phyloP scores from a whole-genome alignment of 2,113 vertebrate species.

The Tachycineta bicolor region DNA sequence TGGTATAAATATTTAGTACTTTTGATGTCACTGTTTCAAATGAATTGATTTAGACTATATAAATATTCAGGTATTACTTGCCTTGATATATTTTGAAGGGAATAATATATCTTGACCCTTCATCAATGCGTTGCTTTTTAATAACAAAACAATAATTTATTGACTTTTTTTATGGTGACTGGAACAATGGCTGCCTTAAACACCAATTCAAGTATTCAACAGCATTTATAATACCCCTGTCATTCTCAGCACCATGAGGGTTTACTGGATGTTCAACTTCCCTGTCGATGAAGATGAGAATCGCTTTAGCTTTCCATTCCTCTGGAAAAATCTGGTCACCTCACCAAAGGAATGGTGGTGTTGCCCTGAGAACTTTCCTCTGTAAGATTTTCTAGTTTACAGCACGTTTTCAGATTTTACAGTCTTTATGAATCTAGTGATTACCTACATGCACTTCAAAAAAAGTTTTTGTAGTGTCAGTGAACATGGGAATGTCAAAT shows the following conservation, averaged over 20 bases:
- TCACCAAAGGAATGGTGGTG: not conserved
- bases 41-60: not conserved
- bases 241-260: not conserved
- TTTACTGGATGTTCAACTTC: not conserved
- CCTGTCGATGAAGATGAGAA: not conserved
- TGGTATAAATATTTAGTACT: slow-evolving; percentile 16
- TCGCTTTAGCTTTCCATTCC: not conserved
- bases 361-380: not conserved
- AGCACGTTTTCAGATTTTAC: not conserved
- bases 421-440: not conserved
- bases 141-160: not conserved
- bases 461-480: not conserved
- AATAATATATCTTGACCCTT: not conserved
- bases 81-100: not conserved
- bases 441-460: not conserved
- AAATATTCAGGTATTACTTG: not conserved
- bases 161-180: not conserved
- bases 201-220: not conserved
- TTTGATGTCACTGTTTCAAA: not conserved
- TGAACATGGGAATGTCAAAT: not conserved
- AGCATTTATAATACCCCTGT: not conserved
- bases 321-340: not conserved
- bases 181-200: not conserved
- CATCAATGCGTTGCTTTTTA: not conserved
- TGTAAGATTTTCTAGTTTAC: not conserved